Conservation (phyloP, 2,797 vertebrate species). For the Malurus splendens region DNA sequence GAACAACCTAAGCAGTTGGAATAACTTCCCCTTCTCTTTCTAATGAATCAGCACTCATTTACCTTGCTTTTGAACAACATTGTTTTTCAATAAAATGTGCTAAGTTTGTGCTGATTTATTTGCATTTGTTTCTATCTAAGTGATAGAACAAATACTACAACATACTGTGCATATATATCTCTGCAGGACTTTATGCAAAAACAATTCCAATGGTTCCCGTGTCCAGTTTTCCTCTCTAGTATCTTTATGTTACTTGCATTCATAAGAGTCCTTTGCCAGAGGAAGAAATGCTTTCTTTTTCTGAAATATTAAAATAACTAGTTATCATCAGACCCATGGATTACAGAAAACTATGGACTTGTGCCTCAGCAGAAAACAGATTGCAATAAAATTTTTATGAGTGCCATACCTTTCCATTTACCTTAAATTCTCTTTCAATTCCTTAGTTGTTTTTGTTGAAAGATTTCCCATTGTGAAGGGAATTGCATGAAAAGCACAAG, state of each 20-base stretch:
- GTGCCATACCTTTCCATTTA: neutral
- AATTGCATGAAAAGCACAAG: neutral
- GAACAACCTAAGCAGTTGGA: rapidly evolving
- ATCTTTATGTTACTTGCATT: neutral
- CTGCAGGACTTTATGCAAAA: neutral
- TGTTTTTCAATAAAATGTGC: neutral
- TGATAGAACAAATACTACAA: neutral
- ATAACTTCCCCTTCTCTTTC: neutral
- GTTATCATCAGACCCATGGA: neutral
- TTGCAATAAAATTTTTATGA: neutral
- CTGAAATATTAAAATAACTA: neutral
- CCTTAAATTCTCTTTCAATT: neutral
- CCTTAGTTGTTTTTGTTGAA: neutral
- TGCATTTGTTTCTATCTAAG: neutral
- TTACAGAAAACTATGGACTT: neutral
- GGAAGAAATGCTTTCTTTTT: neutral
- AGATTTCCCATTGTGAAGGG: neutral
- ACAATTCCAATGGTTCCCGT: neutral
- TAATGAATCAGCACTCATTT: neutral
- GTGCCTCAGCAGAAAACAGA: neutral
- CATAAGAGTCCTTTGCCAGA: neutral
- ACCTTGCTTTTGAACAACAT: rapidly evolving
- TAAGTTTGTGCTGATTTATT: neutral
- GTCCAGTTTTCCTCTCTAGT: neutral
- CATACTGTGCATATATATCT: neutral